Percentiles rank a stretch among this genome's conserved stretches.
These are phyloP conservation scores for Coturnix japonica DNA, from an alignment of 2,113 vertebrate genomes.

Conservation along the genomic window DNA sequence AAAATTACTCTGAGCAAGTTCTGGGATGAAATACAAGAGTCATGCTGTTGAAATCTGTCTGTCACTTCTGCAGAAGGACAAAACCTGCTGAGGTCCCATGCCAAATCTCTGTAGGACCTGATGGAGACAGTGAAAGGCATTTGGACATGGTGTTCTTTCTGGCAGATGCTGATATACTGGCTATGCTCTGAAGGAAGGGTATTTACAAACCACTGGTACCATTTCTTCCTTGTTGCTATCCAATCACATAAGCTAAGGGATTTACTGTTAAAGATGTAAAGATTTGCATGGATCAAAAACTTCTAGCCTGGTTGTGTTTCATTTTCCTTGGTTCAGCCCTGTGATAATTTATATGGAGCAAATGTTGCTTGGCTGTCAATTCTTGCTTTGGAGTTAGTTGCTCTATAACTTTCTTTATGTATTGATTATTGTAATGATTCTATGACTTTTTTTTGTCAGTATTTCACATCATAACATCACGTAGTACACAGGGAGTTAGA, in stretches of 20 bases:
- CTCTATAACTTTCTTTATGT: conserved; percentile 23
- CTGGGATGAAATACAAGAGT: background rate
- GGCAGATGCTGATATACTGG: background rate
- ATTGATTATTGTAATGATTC: conserved; percentile 1
- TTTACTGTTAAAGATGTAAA: background rate
- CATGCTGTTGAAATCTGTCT: background rate
- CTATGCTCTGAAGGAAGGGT: background rate
- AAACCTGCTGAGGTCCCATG: background rate
- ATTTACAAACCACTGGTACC: background rate
- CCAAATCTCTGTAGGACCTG: background rate
- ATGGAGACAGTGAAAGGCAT: background rate
- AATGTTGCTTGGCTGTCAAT: background rate
- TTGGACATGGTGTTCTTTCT: background rate
- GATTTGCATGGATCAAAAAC: background rate
- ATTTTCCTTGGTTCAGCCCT: background rate
- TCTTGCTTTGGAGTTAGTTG: conserved; percentile 5
- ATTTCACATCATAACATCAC: too few relatives aligned
- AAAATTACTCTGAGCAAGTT: background rate
- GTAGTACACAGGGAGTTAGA: too few relatives aligned
- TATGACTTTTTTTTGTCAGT: too few relatives aligned
- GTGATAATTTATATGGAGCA: background rate
- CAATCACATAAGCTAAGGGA: background rate
- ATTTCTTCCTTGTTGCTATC: background rate
- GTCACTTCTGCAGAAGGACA: conserved; percentile 8
- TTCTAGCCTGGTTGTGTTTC: background rate